Evolutionary conservation across 1,140 invertebrate genomes (phyloP), one percentile per base, ranked within the genome.

Genomic region (Heliconius eleuchia): DNA sequence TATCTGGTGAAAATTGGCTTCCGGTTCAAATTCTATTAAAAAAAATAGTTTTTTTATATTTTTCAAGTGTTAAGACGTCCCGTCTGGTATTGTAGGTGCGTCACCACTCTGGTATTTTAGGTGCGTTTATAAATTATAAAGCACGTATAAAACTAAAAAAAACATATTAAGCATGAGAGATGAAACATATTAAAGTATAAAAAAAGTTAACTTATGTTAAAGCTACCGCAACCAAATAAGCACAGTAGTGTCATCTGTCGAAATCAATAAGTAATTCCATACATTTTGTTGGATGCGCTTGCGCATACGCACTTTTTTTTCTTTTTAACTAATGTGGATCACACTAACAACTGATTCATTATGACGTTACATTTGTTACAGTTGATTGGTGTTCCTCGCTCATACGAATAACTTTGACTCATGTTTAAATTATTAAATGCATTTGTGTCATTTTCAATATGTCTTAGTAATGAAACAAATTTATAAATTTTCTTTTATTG

Each of bases 231-330:
- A 66, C n/a, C 4, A 66, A 66, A 30, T 3, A 66, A 66, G 19
- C 9, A 76, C 73, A 83, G 86, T 86, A 89, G 86, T 86, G 83
- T 85, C 84, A 85, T 85, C 80, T 86, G 87, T 88, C 86, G 83
- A 81, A 73, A 85, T 87, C 83, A 84, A 86, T 86, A 84, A 87
- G 83, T 52, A 78, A 85, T 83, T 86, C 71, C 80, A 82, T 80
- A 83, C 74, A 76, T 50, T 74, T 81, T 71, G 78, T 55, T 46
- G 72, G 30, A 74, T 80, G 79, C 81, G 76, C 79, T 71, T 80
- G 79, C 81, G 76, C 79, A 72, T 46, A 77, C 79, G 79, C 57
- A 55, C 37, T 34, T 80, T 73, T 30, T 77, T 78, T 73, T 50
- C 13, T 37, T 52, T 50, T 37, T 60, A 80, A 78, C 81, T 6